These are phyloP conservation scores for Hydrocynus forskahlii DNA, from an alignment of 2,797 vertebrate species.

Conservation along the genomic window DNA sequence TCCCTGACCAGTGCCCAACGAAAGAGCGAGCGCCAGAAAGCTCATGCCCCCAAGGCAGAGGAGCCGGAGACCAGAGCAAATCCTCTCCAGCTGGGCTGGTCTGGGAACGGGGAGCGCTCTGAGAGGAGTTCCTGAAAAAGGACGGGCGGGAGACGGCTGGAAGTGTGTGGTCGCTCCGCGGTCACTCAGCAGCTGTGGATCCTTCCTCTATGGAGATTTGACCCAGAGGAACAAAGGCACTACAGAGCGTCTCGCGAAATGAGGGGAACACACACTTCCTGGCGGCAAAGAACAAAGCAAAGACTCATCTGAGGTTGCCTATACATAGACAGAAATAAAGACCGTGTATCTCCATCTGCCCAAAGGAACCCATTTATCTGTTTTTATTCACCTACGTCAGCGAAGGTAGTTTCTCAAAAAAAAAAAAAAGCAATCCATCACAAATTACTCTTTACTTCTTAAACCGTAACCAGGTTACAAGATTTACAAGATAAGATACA, in stretches of 20 bases:
- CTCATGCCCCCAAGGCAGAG: slow-evolving; percentile 60
- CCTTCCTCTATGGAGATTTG: slow-evolving; percentile 57
- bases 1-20: slow-evolving; percentile 70
- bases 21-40: slow-evolving; percentile 63
- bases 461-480: too few relatives aligned
- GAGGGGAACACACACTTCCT: slow-evolving; percentile 64
- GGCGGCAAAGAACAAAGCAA: slow-evolving; percentile 15
- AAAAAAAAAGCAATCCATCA: too few relatives aligned
- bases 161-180: slow-evolving; percentile 69
- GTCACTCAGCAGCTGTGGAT: slow-evolving; percentile 72
- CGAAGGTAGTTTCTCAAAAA: too few relatives aligned
- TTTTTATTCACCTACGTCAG: too few relatives aligned
- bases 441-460: too few relatives aligned
- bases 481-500: too few relatives aligned
- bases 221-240: slow-evolving; percentile 72
- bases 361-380: too few relatives aligned
- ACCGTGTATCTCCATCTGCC: too few relatives aligned
- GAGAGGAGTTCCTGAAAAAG: slow-evolving; percentile 58
- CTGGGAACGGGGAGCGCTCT: slow-evolving; percentile 63
- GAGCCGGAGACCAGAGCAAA: slow-evolving; percentile 71
- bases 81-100: slow-evolving; percentile 72
- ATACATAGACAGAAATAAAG: not conserved
- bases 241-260: slow-evolving; percentile 65
- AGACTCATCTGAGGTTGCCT: not conserved
- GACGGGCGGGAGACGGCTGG: slow-evolving; percentile 69